Base-by-base conservation (phyloP, 1,140 invertebrate genomes). In the Pachypsylla venusta region DNA sequence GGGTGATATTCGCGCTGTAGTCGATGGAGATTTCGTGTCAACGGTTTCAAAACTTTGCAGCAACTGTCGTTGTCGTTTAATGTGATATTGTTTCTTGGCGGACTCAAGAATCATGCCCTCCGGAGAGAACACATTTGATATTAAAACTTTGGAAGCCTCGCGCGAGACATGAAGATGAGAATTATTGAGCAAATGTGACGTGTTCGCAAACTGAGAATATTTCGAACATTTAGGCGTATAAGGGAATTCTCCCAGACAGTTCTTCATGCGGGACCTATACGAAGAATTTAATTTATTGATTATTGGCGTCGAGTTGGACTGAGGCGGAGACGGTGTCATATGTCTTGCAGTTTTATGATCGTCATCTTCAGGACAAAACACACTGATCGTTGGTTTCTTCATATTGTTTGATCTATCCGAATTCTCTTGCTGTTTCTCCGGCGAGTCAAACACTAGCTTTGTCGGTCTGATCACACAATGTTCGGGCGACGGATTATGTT, bases 401-500 rank as follows among this genome's bases (percentile, higher is more conserved):
- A 48, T 22, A 3, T 48, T 4, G n/a, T 22, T 48, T 22, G n/a
- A 48, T 22, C n/a, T 19, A n/a, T 48, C 42, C 16, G 4, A 5
- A 22, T 48, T 22, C n/a, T n/a, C n/a, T n/a, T n/a, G n/a, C n/a
- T 35, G 30, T 48, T 48, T 48, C 42, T 48, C 42, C n/a, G 42
- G 42, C 16, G 42, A 48, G 22, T 48, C 42, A 48, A 48, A 48
- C 5, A 19, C 16, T 4, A 48, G n/a, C 42, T 48, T 48, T n/a
- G 42, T 4, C 4, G 4, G 4, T 22, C 4, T 48, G n/a, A 5
- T 4, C 7, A 5, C n/a, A 19, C 16, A 19, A 22, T 48, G 42
- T 5, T n/a, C 42, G 4, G 42, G 42, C 7, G 4, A 4, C 7
- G 42, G 42, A 5, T n/a, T 3, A 7, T 48, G 42, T n/a, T 35